Evolutionary conservation across 2,797 vertebrate species (phyloP), one percentile per base, ranked within the genome.

Genomic region (Momotus momota): DNA sequence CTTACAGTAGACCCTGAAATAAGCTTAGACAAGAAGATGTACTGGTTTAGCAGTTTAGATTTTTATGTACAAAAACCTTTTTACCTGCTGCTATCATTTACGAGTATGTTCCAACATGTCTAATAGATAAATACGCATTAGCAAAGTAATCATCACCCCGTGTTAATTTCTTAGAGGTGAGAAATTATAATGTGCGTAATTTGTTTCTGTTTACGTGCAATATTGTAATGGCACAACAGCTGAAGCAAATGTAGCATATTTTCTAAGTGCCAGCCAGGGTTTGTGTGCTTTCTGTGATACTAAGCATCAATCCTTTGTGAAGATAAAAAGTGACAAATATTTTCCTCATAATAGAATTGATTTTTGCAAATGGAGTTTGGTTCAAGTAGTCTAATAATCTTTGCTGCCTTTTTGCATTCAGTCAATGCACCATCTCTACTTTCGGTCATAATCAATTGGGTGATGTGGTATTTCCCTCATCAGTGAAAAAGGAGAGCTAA

Each of bases 291-390:
- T 93, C 82, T 95, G 31, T 20, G 3, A 51, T 95, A 92, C 86
- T 64, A 60, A 95, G 57, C 46, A 90, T 83, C 78, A 84, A 38
- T 92, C 91, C 91, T 94, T 69, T 54, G 83, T 2, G 3, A 49
- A 67, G 57, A 88, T 83, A 78, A 96, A 96, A 96, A 72, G 54
- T 29, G 82, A 85, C 71, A 84, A 94, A 72, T 93, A 38, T 75
- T 95, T 96, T 95, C 87, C 72, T 86, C 14, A 0, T 57, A 81
- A 40, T 80, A 88, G 58, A 97, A 97, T 54, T 95, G 94, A 96
- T 95, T 97, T 97, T 96, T 97, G 86, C 86, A 93, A 96, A 93
- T 75, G 27, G 38, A 45, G 33, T 88, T 93, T 91, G 20, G 73
- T 86, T 87, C 92, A 91, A 85, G 73, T 10, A 66, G 94, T 85